phyloP scores from a whole-genome alignment of 2,113 vertebrate genomes.

The Eleginops maclovinus region DNA sequence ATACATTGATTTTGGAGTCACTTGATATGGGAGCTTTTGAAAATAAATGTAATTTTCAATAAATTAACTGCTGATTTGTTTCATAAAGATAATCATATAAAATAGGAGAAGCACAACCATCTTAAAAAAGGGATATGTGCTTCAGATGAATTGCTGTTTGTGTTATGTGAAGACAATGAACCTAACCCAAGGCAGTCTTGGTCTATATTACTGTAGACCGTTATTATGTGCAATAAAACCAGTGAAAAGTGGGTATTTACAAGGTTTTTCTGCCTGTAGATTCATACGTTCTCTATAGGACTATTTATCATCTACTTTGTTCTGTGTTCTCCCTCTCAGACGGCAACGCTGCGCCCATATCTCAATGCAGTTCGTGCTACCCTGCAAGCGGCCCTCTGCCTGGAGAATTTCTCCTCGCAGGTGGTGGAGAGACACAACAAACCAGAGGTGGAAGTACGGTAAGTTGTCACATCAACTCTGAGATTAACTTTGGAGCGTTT shows the following conservation, averaged over 20 bases:
- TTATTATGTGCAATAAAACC: neutral
- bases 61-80: too few species aligned
- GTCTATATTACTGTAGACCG: neutral
- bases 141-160: neutral
- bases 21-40: too few species aligned
- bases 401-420: constrained; percentile 99
- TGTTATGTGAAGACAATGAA: neutral
- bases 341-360: constrained; percentile 97
- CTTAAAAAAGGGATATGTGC: neutral
- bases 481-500: neutral
- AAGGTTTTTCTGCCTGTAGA: neutral
- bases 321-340: constrained; percentile 77
- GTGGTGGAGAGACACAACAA: constrained; percentile 99
- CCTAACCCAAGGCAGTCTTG: neutral
- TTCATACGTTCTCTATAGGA: neutral
- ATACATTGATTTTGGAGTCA: too few species aligned
- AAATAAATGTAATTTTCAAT: too few species aligned
- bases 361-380: constrained; percentile 97
- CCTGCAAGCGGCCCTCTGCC: constrained; percentile 95
- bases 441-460: constrained; percentile 98
- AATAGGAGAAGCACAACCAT: too few species aligned
- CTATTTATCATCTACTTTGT: too few species aligned
- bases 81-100: too few species aligned
- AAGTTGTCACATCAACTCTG: constrained; percentile 33
- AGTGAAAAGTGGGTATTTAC: neutral